phyloP scores from a whole-genome alignment of 2,113 vertebrate species.

The Murina feae region DNA sequence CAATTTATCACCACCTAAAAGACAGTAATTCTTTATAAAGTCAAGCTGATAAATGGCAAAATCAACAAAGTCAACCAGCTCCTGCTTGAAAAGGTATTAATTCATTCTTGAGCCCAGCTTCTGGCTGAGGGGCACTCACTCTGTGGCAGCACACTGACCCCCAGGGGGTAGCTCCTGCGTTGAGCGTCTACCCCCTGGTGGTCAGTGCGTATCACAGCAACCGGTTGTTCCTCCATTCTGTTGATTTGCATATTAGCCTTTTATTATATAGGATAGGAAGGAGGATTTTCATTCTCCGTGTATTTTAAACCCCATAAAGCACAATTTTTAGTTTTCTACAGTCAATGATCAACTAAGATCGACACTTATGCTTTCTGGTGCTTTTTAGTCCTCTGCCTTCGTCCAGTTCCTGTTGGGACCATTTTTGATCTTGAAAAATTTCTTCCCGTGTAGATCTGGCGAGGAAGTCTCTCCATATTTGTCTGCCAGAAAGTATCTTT shows the following conservation, averaged over 20 bases:
- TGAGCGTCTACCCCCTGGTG: too few relatives aligned
- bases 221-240: too few relatives aligned
- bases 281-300: neutral
- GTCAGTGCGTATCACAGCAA: too few relatives aligned
- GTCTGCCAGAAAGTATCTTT: neutral
- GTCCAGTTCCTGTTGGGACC: neutral
- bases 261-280: neutral
- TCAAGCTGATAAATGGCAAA: neutral
- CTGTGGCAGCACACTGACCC: too few relatives aligned
- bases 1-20: conserved; percentile 98
- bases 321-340: neutral
- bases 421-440: neutral
- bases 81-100: neutral
- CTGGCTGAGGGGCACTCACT: too few relatives aligned
- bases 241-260: neutral
- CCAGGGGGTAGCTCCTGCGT: too few relatives aligned
- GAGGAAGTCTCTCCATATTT: neutral
- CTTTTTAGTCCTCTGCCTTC: neutral
- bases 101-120: neutral
- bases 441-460: neutral
- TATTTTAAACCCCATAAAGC: neutral
- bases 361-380: neutral
- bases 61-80: neutral
- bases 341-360: neutral
- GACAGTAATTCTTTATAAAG: neutral